These are phyloP conservation scores for Pelosia muscerda DNA, from an alignment of 2,888 invertebrate genomes.

Conservation along the genomic window DNA sequence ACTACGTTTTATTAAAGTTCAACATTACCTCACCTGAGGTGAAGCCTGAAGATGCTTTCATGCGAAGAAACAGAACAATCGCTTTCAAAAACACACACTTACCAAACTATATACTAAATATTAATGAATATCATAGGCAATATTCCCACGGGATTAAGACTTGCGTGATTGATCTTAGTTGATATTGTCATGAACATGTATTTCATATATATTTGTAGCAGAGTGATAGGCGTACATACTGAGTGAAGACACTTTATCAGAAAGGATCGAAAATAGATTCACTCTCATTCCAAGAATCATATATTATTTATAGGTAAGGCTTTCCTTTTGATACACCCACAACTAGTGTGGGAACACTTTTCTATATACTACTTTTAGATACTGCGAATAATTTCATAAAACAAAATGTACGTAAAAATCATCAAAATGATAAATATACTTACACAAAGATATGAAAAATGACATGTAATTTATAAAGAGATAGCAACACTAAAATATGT, in stretches of 20 bases:
- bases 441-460: constrained; percentile 10
- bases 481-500: constrained; percentile 28
- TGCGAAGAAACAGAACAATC: background rate
- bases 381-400: background rate
- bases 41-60: background rate
- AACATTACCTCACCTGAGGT: too few species aligned
- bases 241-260: background rate
- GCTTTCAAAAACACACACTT: background rate
- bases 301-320: background rate
- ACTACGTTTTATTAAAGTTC: too few species aligned
- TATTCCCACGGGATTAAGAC: background rate
- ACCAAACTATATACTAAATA: background rate
- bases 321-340: background rate
- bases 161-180: background rate
- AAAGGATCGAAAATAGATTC: background rate
- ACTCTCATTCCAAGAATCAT: background rate
- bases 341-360: background rate
- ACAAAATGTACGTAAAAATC: background rate
- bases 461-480: constrained; percentile 17
- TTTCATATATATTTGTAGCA: background rate
- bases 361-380: background rate
- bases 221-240: background rate
- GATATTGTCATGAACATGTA: background rate
- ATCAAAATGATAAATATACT: background rate
- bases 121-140: background rate